Conservation (phyloP, 2,797 vertebrate species). For the Paramormyrops hopkinsi region DNA sequence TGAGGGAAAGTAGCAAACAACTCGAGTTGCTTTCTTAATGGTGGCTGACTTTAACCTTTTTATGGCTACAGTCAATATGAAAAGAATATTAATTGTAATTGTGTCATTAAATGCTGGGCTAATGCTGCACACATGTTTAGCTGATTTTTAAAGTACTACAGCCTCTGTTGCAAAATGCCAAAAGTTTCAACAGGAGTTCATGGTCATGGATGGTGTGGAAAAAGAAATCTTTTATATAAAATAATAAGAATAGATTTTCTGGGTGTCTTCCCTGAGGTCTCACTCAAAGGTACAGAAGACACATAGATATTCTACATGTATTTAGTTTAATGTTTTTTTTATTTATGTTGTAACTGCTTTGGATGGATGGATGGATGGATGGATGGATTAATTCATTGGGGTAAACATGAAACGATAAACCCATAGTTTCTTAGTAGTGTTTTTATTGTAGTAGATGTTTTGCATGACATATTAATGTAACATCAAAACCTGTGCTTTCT, state of each 20-base stretch:
- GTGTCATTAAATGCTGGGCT: neutral
- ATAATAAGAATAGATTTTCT: neutral
- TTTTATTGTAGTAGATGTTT: neutral
- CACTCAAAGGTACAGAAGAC: neutral
- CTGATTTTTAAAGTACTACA: neutral
- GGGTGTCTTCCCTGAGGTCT: neutral
- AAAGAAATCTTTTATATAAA: neutral
- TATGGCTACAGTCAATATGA: neutral
- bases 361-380: neutral
- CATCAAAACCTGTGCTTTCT: neutral
- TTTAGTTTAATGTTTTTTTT: neutral
- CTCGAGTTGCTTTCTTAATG: neutral
- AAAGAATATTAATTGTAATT: neutral
- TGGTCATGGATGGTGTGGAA: neutral
- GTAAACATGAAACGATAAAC: neutral
- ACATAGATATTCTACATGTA: neutral
- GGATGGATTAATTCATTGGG: neutral
- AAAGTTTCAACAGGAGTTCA: neutral
- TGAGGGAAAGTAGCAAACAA: neutral
- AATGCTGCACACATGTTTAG: neutral
- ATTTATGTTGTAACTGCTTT: neutral
- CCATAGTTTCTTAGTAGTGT: neutral
- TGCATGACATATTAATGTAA: neutral
- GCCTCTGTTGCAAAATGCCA: neutral
- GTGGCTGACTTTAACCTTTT: neutral